Evolutionary conservation across 2,797 vertebrate genomes (phyloP).

Genomic region (Hippocampus kuda): DNA sequence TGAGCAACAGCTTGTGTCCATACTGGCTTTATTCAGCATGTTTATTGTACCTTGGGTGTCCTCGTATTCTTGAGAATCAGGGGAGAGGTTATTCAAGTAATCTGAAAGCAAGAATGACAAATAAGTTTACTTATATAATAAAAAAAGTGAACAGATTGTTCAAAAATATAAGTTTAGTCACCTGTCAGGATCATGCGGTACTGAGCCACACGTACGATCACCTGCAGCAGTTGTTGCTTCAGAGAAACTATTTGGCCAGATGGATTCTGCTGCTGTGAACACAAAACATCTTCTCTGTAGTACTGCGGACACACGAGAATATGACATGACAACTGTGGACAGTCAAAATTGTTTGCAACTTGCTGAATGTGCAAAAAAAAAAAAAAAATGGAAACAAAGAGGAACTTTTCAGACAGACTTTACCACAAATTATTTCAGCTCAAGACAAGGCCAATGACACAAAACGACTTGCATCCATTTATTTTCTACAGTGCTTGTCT

Average conservation of each 20-base stretch:
- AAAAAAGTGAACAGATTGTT: not conserved
- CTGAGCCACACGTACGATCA: conserved; percentile 83
- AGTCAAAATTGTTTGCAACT: not conserved
- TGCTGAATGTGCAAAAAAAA: not conserved
- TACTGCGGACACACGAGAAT: not conserved
- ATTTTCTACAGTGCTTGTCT: no score
- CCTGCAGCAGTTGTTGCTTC: conserved; percentile 81
- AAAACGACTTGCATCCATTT: not conserved
- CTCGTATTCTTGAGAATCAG: conserved; percentile 85
- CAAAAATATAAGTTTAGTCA: conserved; percentile 38
- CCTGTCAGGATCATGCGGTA: conserved; percentile 90
- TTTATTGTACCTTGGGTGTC: conserved; percentile 79
- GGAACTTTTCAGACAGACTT: not conserved
- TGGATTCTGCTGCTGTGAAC: conserved; percentile 64
- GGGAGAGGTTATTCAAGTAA: conserved; percentile 94
- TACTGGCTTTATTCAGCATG: conserved; percentile 4
- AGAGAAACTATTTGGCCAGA: conserved; percentile 58
- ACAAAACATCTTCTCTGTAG: not conserved
- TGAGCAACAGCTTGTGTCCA: conserved; percentile 6
- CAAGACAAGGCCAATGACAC: not conserved
- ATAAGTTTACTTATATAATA: not conserved
- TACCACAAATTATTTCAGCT: not conserved
- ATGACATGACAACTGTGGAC: not conserved
- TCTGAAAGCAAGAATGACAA: conserved; percentile 60
- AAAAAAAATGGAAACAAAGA: not conserved